Evolutionary conservation across 1,140 invertebrate species (phyloP), one percentile per base, ranked within the genome.

Genomic region (Drosophila miranda): DNA sequence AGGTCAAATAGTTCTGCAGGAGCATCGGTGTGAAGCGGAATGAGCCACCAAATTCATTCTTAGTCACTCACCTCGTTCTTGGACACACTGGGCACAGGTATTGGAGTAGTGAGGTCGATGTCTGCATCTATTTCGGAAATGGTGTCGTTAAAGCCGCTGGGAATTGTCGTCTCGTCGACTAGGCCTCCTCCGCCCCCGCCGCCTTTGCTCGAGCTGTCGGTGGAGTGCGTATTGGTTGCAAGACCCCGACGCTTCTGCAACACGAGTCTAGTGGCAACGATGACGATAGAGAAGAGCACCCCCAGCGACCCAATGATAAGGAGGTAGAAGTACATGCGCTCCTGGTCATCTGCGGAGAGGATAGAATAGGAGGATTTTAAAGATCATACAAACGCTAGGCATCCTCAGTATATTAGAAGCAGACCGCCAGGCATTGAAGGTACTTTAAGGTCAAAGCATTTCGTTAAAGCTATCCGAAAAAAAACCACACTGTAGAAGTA

Each of bases 281-380:
- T 91, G 2, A 93, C 90, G 59, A 96, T 91, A 52, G 96, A 93
- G 13, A 95, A 89, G n/a, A 97, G 84, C 23, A 96, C 91, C 21
- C 95, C 95, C 8, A 92, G 92, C 41, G 93, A 93, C 13, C 95
- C 91, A 53, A 95, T 94, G 51, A 96, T 91, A 38, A 95, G 93
- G 73, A 96, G 91, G 92, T 96, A 96, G 53, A 96, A 91, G 88
- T 95, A 95, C 68, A 96, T 93, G 59, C 95, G 95, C 82, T 96
- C 95, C 78, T 94, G 93, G 90, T 96, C 95, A 80, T 94, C 96
- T 97, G 93, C 26, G 91, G 91, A 54, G 45, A 11, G 44, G 21
- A 45, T 30, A 38, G 4, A 44, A 61, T n/a, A 23, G 2, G 14
- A 26, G 6, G 30, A 42, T 56, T 21, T 19, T 11, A 16, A 21